Base-by-base conservation (phyloP, 2,797 vertebrate species). In the Leontocebus nigricollis region DNA sequence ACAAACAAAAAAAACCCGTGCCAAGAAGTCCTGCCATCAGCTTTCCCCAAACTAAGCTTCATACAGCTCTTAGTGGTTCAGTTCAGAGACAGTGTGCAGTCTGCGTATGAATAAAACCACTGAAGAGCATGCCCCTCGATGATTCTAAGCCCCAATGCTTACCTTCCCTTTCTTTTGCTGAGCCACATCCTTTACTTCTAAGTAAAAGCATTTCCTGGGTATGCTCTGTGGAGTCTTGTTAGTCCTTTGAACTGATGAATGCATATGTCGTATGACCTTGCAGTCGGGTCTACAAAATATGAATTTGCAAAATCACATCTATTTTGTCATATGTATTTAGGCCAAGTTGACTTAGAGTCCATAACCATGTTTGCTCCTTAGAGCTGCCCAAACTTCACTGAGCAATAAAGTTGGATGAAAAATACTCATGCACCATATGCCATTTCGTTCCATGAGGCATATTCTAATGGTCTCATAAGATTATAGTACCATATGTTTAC, bases 161-260 rank as follows among this genome's bases (percentile, higher is more conserved):
- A 36, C 44, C 20, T 61, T 80, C 3, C 7, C 39, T 90, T 95
- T 81, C 55, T 82, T 48, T 96, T 81, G 26, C 30, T 80, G 55
- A 90, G 22, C 19, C 33, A 81, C 33, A 86, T 33, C 19, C 39
- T 94, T 96, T 82, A 55, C 67, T 91, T 96, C 86, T 87, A 90
- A 75, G 75, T 41, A 59, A 90, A 94, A 70, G 8, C 73, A 73
- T 80, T 72, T 79, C 44, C 30, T 39, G 24, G 36, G 33, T 93
- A 26, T 85, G 87, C 61, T 73, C 36, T 90, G 44, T 80, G 52
- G n/a, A 77, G 73, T 85, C 55, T 67, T 76, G 70, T 39, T 36
- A 33, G 39, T 76, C 33, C 44, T 93, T 76, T 57, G 27, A 76
- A 76, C 33, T 76, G 57, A 93, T 41, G 15, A 52, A 77, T 84